phyloP scores from a whole-genome alignment of 1,140 invertebrate genomes.

The Rhopalosiphum maidis region DNA sequence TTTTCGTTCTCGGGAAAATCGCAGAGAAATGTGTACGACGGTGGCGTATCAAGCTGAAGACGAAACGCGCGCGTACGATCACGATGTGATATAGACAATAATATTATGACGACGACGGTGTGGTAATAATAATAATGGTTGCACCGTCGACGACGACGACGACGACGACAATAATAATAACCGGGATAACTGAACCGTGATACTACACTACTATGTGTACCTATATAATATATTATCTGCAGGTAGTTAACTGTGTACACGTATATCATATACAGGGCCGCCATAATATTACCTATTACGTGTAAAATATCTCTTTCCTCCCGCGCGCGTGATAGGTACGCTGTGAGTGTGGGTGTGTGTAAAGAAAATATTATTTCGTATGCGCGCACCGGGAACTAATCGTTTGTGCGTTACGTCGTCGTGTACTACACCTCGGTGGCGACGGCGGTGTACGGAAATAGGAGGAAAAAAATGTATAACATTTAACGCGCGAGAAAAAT shows the following conservation, averaged over 20 bases:
- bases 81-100: background rate
- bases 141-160: background rate
- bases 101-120: background rate
- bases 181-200: conserved; percentile 41
- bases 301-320: conserved; percentile 4
- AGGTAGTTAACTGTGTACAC: background rate
- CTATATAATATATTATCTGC: background rate
- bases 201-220: background rate
- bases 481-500: conserved; percentile 27
- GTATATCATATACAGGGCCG: background rate
- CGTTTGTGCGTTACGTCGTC: conserved; percentile 26
- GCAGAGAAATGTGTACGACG: background rate
- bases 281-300: background rate
- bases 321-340: background rate
- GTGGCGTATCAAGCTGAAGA: background rate
- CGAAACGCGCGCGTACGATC: background rate
- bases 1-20: background rate
- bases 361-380: background rate
- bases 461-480: background rate
- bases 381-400: conserved; percentile 43
- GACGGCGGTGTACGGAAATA: background rate
- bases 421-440: background rate
- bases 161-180: background rate
- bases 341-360: background rate
- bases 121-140: conserved; percentile 11